Evolutionary conservation across 2,888 invertebrate genomes (phyloP).

Genomic region (Drosophila trichaetosa): DNA sequence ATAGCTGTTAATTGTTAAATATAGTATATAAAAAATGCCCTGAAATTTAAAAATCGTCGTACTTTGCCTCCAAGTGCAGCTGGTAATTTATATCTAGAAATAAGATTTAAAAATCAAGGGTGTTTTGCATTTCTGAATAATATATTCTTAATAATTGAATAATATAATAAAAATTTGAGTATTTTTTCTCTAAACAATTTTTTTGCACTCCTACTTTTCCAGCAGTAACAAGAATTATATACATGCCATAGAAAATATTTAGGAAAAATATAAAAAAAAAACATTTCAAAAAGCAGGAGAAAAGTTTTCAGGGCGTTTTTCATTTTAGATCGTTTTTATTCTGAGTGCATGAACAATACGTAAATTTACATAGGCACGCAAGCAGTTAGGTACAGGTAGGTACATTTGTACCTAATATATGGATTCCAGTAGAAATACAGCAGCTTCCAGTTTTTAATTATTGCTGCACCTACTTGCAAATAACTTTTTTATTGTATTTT

Average conservation of each 20-base stretch:
- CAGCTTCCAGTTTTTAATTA: conserved; percentile 35
- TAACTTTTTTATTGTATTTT: conserved; percentile 18
- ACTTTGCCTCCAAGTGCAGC: neutral
- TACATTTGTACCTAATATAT: neutral
- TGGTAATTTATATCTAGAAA: neutral
- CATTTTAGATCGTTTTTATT: neutral
- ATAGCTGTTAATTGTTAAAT: neutral
- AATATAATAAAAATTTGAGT: too few species aligned
- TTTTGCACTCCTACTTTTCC: neutral
- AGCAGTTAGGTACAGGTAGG: neutral
- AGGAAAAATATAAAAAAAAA: neutral
- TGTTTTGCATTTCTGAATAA: neutral
- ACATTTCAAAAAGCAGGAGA: neutral
- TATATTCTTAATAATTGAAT: neutral
- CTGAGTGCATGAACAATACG: neutral
- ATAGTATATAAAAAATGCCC: neutral
- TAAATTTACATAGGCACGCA: neutral
- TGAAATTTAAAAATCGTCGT: neutral
- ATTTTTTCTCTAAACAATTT: neutral
- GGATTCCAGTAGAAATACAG: conserved; percentile 11
- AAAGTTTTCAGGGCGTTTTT: neutral
- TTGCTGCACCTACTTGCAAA: conserved; percentile 40
- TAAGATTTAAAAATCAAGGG: neutral
- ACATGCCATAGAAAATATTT: neutral
- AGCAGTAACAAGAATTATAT: neutral